A percentile compares a stretch with the other conserved stretches of the same genome.
These are phyloP conservation scores for Hiodon tergisus DNA, from an alignment of 2,113 vertebrate species.

Conservation along the genomic window DNA sequence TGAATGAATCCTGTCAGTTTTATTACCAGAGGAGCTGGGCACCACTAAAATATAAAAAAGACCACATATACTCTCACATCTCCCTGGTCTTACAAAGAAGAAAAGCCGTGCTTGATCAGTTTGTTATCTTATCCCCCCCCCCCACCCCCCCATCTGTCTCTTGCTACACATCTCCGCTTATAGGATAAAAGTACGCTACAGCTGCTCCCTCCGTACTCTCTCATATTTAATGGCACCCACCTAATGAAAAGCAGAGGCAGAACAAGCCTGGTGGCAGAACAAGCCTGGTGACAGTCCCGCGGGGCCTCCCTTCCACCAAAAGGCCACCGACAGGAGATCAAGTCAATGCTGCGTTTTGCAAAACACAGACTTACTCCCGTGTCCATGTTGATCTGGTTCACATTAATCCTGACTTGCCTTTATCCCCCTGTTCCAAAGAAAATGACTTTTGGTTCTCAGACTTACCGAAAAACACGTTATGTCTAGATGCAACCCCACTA, in stretches of 20 bases:
- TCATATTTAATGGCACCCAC: slow-evolving; percentile 32
- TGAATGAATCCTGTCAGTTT: slow-evolving; percentile 74
- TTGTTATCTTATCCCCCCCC: slow-evolving; percentile 50
- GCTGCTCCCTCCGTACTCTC: slow-evolving; percentile 35
- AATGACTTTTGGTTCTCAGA: slow-evolving; percentile 26
- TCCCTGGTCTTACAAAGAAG: slow-evolving; percentile 65
- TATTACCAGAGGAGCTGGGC: slow-evolving; percentile 67
- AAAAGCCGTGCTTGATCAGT: slow-evolving; percentile 69
- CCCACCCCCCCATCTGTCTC: slow-evolving; percentile 26
- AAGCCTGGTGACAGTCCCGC: slow-evolving; percentile 56
- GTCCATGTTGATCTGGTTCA: slow-evolving; percentile 53
- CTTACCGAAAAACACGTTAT: no score
- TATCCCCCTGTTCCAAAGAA: slow-evolving; percentile 39
- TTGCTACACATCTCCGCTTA: slow-evolving; percentile 37
- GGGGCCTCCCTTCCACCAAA: slow-evolving; percentile 45
- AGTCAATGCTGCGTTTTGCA: slow-evolving; percentile 54
- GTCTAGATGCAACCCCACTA: no score
- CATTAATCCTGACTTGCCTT: slow-evolving; percentile 52
- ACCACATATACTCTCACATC: slow-evolving; percentile 65
- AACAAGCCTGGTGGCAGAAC: slow-evolving; percentile 56
- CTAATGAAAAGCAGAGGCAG: slow-evolving; percentile 60
- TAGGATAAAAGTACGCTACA: slow-evolving; percentile 51
- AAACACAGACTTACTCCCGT: slow-evolving; percentile 49
- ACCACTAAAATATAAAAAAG: slow-evolving; percentile 67
- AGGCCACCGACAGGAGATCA: slow-evolving; percentile 56